Evolutionary conservation across 2,113 vertebrate species (phyloP).

Genomic region (Scartelaos histophorus): DNA sequence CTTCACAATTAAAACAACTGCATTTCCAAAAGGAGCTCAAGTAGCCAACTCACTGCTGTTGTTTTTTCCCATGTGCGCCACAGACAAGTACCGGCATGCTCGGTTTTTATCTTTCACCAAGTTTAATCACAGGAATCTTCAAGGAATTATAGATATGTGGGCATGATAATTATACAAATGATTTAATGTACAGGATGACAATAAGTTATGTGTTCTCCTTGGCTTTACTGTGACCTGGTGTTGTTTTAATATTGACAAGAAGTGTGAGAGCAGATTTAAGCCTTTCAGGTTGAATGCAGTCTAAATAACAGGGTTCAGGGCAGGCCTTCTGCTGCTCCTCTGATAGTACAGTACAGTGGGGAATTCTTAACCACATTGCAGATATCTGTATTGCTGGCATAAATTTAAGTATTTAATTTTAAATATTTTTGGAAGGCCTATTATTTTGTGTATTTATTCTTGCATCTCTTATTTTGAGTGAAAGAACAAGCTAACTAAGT

Average conservation of each 20-base stretch:
- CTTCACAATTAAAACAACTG: constrained; percentile 20
- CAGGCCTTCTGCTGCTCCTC: constrained; percentile 55
- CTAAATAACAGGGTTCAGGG: constrained; percentile 58
- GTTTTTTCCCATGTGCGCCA: constrained; percentile 17
- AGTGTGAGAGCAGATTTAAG: constrained; percentile 56
- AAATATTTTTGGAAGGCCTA: background rate
- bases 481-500: background rate
- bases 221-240: constrained; percentile 45
- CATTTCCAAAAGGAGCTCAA: background rate
- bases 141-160: background rate
- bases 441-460: background rate
- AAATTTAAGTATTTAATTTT: constrained; percentile 21
- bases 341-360: constrained; percentile 50
- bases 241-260: constrained; percentile 49
- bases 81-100: constrained; percentile 33
- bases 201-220: constrained; percentile 16
- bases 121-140: constrained; percentile 28
- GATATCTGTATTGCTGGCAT: constrained; percentile 15
- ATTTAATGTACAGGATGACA: constrained; percentile 29
- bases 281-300: constrained; percentile 58
- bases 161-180: background rate
- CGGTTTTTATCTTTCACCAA: constrained; percentile 11
- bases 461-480: background rate
- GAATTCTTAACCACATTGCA: constrained; percentile 23
- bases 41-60: background rate